phyloP scores from a whole-genome alignment of 64 coral and sea anemone genomes.

The Anthopleura sola region DNA sequence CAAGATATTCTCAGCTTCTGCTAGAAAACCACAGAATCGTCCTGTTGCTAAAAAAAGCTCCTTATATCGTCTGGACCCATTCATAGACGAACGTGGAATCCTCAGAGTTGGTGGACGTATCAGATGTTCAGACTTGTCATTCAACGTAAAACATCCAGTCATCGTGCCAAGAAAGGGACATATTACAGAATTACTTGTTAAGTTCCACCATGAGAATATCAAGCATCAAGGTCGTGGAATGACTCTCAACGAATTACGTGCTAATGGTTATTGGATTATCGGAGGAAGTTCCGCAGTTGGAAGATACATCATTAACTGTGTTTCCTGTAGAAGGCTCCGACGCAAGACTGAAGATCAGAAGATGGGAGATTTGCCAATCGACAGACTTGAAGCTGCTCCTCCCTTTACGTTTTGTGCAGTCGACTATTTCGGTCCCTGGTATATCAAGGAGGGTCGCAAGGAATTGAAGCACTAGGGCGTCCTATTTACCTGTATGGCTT shows the following conservation, averaged over 20 bases:
- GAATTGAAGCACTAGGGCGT: not conserved
- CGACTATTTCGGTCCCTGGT: not conserved
- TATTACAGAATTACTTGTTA: conserved; percentile 22
- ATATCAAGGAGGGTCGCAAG: not conserved
- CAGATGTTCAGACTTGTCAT: conserved; percentile 2
- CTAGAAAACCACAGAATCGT: too few species aligned
- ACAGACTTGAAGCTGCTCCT: not conserved
- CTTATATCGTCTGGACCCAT: conserved; percentile 30
- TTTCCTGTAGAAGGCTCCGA: not conserved
- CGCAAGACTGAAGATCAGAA: not conserved
- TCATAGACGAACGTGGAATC: conserved; percentile 24
- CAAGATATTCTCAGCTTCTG: too few species aligned
- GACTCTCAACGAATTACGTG: not conserved
- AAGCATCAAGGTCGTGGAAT: conserved; percentile 9
- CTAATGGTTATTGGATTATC: conserved; percentile 6
- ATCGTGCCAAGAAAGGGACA: conserved; percentile 35
- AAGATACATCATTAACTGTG: not conserved
- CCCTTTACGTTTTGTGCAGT: not conserved
- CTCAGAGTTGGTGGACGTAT: conserved; percentile 52
- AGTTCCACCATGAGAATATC: conserved; percentile 15
- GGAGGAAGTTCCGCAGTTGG: not conserved
- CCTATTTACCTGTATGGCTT: not conserved
- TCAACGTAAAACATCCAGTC: conserved; percentile 30
- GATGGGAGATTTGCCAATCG: not conserved
- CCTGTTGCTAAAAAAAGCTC: not conserved